Base-by-base conservation (phyloP, 2,113 vertebrate genomes). In the Puntigrus tetrazona region DNA sequence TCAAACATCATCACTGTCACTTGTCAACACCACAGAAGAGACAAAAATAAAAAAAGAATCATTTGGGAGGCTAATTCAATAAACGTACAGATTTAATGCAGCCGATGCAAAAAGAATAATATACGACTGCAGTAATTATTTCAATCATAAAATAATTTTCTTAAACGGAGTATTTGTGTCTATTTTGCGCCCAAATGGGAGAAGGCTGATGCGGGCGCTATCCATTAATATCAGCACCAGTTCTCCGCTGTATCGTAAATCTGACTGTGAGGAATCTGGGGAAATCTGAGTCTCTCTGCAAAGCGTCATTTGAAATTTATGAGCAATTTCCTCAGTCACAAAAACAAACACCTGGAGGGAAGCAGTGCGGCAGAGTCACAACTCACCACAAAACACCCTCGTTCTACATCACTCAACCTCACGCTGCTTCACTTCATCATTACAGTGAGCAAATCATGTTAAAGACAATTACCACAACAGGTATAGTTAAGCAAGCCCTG, bases 281-380 rank as follows among this genome's bases (percentile, higher is more conserved):
- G 79, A 86, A 86, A 86, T 86, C 72, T 69, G 41, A 36, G 59
- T 82, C 84, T 76, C 79, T 82, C 43, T 31, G 57, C 38, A 76
- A 82, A 52, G 70, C 80, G 57, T 52, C 43, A 22, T 38, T 29
- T 70, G 80, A 83, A 82, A 83, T 86, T 86, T 86, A 86, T 34
- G 80, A 86, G 80, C 74, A 79, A 81, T 76, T 77, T 76, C 61
- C 63, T 81, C 79, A 81, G 79, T 70, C 79, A 50, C 63, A 69
- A 81, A 80, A 81, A 70, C 41, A 70, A 81, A 81, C 79, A 81
- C 79, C 63, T 81, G 79, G 79, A 69, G 79, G 63, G 29, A 81
- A 52, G 79, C 63, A 25, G 63, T 36, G 61, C 27, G 9, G 43
- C 43, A 6, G 43, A 69, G 61, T 69, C 79, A 81, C 61, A 81